phyloP scores from a whole-genome alignment of 1,140 invertebrate genomes.

The Oncopodura yosiiana region DNA sequence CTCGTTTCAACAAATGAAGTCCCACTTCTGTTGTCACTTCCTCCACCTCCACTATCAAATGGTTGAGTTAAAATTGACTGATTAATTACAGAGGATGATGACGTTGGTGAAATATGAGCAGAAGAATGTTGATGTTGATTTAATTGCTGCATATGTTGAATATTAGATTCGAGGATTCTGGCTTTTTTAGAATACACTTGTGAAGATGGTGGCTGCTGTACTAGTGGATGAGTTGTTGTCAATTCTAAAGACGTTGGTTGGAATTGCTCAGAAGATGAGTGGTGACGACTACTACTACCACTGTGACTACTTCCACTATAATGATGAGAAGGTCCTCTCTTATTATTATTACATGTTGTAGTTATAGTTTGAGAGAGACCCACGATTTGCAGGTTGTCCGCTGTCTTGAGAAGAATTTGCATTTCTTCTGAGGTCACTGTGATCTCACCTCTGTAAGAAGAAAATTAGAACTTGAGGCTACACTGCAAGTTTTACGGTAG shows the following conservation, averaged over 20 bases:
- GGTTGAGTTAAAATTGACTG: too few relatives aligned
- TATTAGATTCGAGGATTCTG: conserved; percentile 6
- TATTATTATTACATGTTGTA: too few relatives aligned
- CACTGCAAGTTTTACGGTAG: neutral
- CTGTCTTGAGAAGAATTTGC: conserved; percentile 78
- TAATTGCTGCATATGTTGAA: neutral
- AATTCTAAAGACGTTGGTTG: neutral
- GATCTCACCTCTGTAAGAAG: conserved; percentile 63
- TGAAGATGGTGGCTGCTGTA: conserved; percentile 28
- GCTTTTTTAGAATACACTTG: conserved; percentile 9
- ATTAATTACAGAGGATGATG: too few relatives aligned
- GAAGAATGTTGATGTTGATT: neutral
- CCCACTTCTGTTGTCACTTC: conserved; percentile 1
- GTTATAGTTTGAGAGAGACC: conserved; percentile 51
- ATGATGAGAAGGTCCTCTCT: too few relatives aligned
- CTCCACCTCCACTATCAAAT: conserved; percentile 12
- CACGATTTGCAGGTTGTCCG: conserved; percentile 82
- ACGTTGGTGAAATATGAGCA: too few relatives aligned
- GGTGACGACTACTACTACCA: neutral
- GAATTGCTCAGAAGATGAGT: conserved; percentile 1
- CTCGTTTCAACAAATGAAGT: too few relatives aligned
- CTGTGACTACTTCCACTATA: conserved; percentile 1
- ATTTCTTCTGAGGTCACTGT: conserved; percentile 88
- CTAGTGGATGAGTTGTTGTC: conserved; percentile 45
- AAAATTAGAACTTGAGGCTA: conserved; percentile 38